Base-by-base conservation (phyloP, 2,888 invertebrate species). In the Andrena flavipes region DNA sequence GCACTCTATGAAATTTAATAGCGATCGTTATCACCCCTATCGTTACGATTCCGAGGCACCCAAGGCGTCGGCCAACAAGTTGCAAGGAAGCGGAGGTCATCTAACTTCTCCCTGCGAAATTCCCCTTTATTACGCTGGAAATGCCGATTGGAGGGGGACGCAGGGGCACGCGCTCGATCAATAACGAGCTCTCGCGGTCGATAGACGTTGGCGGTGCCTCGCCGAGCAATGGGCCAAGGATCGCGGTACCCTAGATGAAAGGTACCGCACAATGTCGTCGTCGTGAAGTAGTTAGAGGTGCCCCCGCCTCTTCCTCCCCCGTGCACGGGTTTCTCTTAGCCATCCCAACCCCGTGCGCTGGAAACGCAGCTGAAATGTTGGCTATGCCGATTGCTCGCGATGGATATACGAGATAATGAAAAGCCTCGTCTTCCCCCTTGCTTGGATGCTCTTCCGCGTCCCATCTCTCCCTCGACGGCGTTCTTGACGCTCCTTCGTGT, bases 361-460 rank as follows among this genome's bases (percentile, higher is more conserved):
- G 87, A 81, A 84, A 75, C 77, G 80, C 84, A 81, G 83, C 84
- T 90, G 87, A 90, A 90, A 91, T 89, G 89, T 89, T 87, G 85
- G 85, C 90, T 88, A 90, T 90, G 90, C 90, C 90, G 91, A 91
- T 92, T 91, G 91, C 88, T 84, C 77, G 86, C 89, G 91, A 92
- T 91, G 88, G 90, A 91, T 91, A 89, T 85, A 87, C 86, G 89
- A 91, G 91, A 91, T 92, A 91, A 92, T 91, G 90, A 91, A 91
- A 91, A 91, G 90, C 79, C 84, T 75, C 87, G 88, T 89, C 88
- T 86, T 85, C 65, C 79, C n/a, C 74, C 42, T 16, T 42, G 74
- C 65, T 85, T 64, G n/a, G 16, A 74, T 76, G 49, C 83, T 84
- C 87, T 92, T 91, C 90, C 90, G 91, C 86, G 88, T 90, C 80